phyloP scores from a whole-genome alignment of 2,888 invertebrate species.

The Gandaritis pyraliata region DNA sequence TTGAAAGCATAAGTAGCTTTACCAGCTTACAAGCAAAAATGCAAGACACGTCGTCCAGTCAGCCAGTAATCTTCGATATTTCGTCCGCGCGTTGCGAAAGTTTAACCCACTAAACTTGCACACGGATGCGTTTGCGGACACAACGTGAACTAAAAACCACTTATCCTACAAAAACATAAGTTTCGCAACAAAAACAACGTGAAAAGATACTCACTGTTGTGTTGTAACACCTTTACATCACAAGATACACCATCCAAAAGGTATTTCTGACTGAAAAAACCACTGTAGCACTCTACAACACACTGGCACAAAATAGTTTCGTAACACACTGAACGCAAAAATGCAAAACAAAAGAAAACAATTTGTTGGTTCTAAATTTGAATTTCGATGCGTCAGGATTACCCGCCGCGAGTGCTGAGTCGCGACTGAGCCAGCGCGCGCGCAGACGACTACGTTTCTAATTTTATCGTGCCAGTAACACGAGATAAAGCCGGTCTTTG shows the following conservation, averaged over 20 bases:
- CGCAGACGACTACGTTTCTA: conserved; percentile 63
- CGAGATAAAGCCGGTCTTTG: conserved; percentile 81
- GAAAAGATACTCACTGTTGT: conserved; percentile 29
- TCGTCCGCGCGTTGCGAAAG: conserved; percentile 39
- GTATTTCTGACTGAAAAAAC: conserved; percentile 42
- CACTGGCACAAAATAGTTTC: conserved; percentile 65
- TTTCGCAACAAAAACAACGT: conserved; percentile 39
- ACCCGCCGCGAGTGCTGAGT: conserved; percentile 55
- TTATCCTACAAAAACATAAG: conserved; percentile 32
- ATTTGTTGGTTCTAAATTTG: conserved; percentile 48
- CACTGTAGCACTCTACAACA: conserved; percentile 42
- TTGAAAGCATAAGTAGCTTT: neutral
- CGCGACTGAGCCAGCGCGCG: conserved; percentile 54
- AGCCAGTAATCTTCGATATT: conserved; percentile 17
- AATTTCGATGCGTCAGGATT: conserved; percentile 50
- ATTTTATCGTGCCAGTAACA: conserved; percentile 81
- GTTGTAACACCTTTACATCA: conserved; percentile 35
- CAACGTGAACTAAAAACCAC: conserved; percentile 38
- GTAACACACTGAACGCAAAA: conserved; percentile 50
- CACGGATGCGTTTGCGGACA: conserved; percentile 41
- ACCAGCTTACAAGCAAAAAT: conserved; percentile 1
- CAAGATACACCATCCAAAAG: conserved; percentile 49
- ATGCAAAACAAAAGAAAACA: conserved; percentile 57
- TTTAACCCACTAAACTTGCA: conserved; percentile 34
- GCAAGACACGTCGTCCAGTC: conserved; percentile 6